Base-by-base conservation (phyloP, 2,888 invertebrate species). In the Brenthis ino region DNA sequence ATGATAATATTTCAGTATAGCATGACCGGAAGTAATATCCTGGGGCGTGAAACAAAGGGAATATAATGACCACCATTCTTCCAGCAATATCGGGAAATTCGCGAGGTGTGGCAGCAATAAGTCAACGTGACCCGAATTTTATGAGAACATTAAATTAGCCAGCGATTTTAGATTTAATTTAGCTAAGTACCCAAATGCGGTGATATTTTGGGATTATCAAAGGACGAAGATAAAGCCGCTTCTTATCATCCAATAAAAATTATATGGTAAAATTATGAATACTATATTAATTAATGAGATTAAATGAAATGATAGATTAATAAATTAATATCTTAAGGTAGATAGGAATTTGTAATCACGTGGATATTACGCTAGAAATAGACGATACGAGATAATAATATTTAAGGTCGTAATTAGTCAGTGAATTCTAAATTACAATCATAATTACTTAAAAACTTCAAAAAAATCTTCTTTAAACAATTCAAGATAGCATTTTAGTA, bases 21-120 rank as follows among this genome's bases (percentile, higher is more conserved):
- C 89, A 88, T 89, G 90, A 84, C 88, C 88, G 87, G 87, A 88
- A 87, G 89, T 89, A 89, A 90, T 90, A 88, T 88, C 82, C 78
- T 74, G 76, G 77, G 76, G 82, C 82, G 82, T 86, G 84, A 88
- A 89, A 86, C 85, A 88, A 85, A 86, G 83, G 86, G 82, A 82
- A 85, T 85, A 85, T 88, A 88, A 89, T 86, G 86, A 80, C 80
- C 81, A 77, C 79, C 83, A 83, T 86, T 78, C 85, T 83, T 86
- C 33, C 50, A 83, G 85, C 82, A 82, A 84, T 88, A 88, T 88
- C 86, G 84, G 84, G 82, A 83, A 85, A 85, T 86, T 84, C 78
- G 83, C 84, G 79, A 89, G 89, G 90, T 86, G 90, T 82, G 89
- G 86, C 83, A 65, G 80, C 81, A 78, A 80, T 83, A 83, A 79